Evolutionary conservation across 2,888 invertebrate genomes (phyloP), one percentile per base, ranked within the genome.

Genomic region (Chironomus riparius): DNA sequence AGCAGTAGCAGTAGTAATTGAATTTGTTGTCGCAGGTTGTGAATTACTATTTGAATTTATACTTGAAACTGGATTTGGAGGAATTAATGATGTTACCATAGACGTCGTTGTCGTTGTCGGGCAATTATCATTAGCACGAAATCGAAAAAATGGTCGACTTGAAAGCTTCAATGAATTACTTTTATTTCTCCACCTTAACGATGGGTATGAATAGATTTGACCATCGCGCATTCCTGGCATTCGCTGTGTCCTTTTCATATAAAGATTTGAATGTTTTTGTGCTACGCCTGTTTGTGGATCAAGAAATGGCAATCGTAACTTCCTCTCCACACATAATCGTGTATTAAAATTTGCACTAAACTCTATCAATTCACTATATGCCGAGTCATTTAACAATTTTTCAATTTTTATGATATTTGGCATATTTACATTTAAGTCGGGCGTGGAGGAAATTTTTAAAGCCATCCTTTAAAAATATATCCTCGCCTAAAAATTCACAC

Each of bases 261-360:
- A 93, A 79, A 95, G 86, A 80, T 92, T 91, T 80, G 95, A 95
- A 84, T 97, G 96, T 82, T 93, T 96, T 83, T 98, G 98, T 47
- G 97, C 97, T 72, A 98, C 95, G 78, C 94, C 96, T 78, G 97
- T 97, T 83, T 97, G 97, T n/a, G 95, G 95, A 85, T 98, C 98
- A 80, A 98, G 88, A 83, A 97, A 98, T 28, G 98, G 98, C 86
- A 97, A 89, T 78, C 97, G 89, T 85, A 95, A 87, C 80, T 95
- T 90, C 79, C 97, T 88, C 85, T 98, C 97, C 78, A 94, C 89
- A 84, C 95, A 93, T 86, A 98, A 85, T 85, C 96, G 87, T 77
- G 94, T 92, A 84, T 98, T 98, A 83, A 94, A 97, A 81, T 91
- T 94, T 70, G 94, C 93, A n/a, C 96, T 94, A 82, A 93, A 95